Conservation (phyloP, 2,113 vertebrate species). For the Beaufortia kweichowensis region DNA sequence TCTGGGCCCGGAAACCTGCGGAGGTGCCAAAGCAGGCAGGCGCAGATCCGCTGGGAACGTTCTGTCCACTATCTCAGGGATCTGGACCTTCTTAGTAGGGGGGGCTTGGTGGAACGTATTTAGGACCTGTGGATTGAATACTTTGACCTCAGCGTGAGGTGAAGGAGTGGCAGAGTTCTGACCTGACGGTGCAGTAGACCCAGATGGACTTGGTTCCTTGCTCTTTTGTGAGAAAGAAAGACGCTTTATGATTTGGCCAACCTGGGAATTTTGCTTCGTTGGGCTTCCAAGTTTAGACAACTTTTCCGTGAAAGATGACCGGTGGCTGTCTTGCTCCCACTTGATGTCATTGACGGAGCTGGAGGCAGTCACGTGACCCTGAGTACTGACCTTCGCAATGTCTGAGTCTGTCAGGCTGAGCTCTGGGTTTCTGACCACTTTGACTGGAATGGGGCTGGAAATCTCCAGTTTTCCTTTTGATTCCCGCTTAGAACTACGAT, state of each 20-base stretch:
- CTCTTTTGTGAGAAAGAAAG: conserved; percentile 82
- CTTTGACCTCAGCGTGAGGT: conserved; percentile 75
- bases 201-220: conserved; percentile 79
- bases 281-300: conserved; percentile 86
- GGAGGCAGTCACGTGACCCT: conserved; percentile 74
- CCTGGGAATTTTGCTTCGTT: conserved; percentile 82
- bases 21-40: conserved; percentile 78
- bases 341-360: conserved; percentile 80
- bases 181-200: conserved; percentile 78
- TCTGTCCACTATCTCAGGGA: conserved; percentile 82
- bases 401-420: conserved; percentile 82
- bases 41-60: conserved; percentile 81
- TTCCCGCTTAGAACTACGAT: conserved; percentile 86
- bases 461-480: conserved; percentile 86
- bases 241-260: conserved; percentile 77
- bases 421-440: conserved; percentile 85
- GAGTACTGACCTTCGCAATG: conserved; percentile 73
- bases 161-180: conserved; percentile 77
- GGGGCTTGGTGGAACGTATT: conserved; percentile 58
- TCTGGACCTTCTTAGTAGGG: conserved; percentile 55
- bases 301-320: conserved; percentile 85
- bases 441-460: conserved; percentile 93
- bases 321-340: conserved; percentile 63
- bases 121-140: conserved; percentile 65
- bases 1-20: conserved; percentile 73